Percentiles rank a stretch among this genome's conserved stretches.
These are phyloP conservation scores for Euura saliciscinereae DNA, from an alignment of 1,140 invertebrate species.

Conservation along the genomic window DNA sequence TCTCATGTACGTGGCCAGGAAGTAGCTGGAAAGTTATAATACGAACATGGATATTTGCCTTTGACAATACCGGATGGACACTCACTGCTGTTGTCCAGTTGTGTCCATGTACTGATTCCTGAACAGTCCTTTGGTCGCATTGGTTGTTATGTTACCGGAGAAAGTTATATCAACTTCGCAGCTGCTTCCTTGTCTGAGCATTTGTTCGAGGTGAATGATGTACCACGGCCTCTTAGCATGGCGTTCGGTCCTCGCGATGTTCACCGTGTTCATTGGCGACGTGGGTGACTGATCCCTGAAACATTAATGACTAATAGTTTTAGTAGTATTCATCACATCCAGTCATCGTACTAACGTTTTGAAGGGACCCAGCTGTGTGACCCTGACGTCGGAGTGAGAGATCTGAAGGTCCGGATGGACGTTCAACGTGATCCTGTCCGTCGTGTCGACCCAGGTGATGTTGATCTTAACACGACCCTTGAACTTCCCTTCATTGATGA, in stretches of 20 bases:
- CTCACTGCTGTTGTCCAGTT: constrained; percentile 59
- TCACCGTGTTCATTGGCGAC: neutral
- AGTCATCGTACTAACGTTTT: constrained; percentile 44
- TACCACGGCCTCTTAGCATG: constrained; percentile 63
- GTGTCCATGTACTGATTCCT: constrained; percentile 63
- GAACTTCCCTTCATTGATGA: constrained; percentile 64
- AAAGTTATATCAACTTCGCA: constrained; percentile 66
- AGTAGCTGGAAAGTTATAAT: constrained; percentile 54
- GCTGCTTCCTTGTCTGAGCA: constrained; percentile 55
- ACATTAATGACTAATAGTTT: neutral
- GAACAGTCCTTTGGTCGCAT: constrained; percentile 66
- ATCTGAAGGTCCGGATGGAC: constrained; percentile 67
- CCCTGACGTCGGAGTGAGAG: constrained; percentile 35
- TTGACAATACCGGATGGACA: neutral
- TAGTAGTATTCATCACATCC: no score
- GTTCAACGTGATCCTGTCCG: constrained; percentile 67
- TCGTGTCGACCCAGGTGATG: constrained; percentile 62
- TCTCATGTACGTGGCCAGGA: constrained; percentile 78
- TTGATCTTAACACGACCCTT: constrained; percentile 68
- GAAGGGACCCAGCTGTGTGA: constrained; percentile 39
- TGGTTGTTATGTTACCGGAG: constrained; percentile 64
- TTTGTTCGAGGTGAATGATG: constrained; percentile 63
- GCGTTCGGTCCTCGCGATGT: constrained; percentile 38
- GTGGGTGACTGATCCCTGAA: neutral
- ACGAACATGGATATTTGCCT: constrained; percentile 9